A percentile compares a stretch with the other conserved stretches of the same genome.
Conservation (phyloP, 2,797 vertebrate species). For the Botia kubotai region DNA sequence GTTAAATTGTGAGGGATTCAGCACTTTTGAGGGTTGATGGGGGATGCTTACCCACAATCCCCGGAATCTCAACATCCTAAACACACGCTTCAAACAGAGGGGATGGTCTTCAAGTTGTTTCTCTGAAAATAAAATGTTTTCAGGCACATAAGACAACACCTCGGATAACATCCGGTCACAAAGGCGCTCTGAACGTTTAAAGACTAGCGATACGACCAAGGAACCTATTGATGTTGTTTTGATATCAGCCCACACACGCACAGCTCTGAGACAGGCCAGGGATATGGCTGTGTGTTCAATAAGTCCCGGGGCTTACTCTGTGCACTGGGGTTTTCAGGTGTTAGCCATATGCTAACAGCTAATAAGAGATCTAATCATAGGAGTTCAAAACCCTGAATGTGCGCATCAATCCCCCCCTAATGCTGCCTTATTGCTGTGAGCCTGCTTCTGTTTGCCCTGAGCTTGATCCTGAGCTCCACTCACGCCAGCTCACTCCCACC, state of each 20-base stretch:
- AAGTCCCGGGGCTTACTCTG: constrained; percentile 82
- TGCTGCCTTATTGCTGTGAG: constrained; percentile 80
- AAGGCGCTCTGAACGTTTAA: background rate
- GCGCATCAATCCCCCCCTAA: constrained; percentile 76
- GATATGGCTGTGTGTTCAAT: constrained; percentile 70
- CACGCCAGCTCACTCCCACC: constrained; percentile 51
- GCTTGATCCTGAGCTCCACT: constrained; percentile 74
- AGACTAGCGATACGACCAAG: constrained; percentile 10
- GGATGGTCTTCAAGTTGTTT: background rate
- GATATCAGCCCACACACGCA: constrained; percentile 79
- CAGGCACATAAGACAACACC: background rate
- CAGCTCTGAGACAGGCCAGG: constrained; percentile 17
- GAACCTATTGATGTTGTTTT: constrained; percentile 18
- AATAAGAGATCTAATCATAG: constrained; percentile 91
- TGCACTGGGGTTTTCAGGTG: constrained; percentile 86
- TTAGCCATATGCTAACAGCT: constrained; percentile 90
- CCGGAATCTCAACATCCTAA: constrained; percentile 57
- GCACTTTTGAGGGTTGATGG: constrained; percentile 63
- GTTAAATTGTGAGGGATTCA: constrained; percentile 75
- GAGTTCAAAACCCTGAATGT: constrained; percentile 68
- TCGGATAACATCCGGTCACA: background rate
- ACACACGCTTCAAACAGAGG: constrained; percentile 48
- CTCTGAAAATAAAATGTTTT: background rate
- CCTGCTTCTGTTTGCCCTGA: constrained; percentile 77
- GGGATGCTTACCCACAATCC: constrained; percentile 46